Conservation (phyloP, 2,888 invertebrate species). For the Maniola hyperantus region DNA sequence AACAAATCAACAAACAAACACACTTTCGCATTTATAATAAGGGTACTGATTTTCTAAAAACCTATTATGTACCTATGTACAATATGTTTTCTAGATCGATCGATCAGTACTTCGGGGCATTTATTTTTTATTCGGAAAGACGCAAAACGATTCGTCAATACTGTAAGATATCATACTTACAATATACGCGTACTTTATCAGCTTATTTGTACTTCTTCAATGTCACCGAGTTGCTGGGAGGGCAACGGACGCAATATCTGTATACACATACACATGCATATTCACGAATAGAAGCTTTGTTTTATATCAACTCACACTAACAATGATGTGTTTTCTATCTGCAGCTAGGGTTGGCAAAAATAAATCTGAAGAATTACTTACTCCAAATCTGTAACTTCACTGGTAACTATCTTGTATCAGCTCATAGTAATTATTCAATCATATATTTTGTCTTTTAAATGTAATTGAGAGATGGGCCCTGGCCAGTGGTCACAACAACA, state of each 20-base stretch:
- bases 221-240: constrained; percentile 79
- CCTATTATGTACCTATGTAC: too few relatives aligned
- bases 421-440: too few relatives aligned
- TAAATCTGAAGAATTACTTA: not conserved
- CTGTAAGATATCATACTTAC: constrained; percentile 52
- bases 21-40: too few relatives aligned
- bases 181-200: constrained; percentile 69
- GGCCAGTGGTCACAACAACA: too few relatives aligned
- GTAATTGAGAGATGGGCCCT: too few relatives aligned
- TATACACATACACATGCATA: constrained; percentile 58
- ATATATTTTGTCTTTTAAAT: not conserved
- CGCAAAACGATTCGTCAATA: constrained; percentile 34
- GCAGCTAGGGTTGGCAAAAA: constrained; percentile 42
- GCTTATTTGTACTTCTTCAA: constrained; percentile 77
- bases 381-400: not conserved
- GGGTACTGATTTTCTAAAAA: too few relatives aligned
- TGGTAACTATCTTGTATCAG: not conserved
- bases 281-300: constrained; percentile 44
- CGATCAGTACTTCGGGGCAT: not conserved
- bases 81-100: constrained; percentile 21
- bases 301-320: constrained; percentile 35
- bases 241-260: constrained; percentile 78
- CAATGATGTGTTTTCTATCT: constrained; percentile 51
- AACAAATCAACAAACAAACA: too few relatives aligned
- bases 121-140: constrained; percentile 20